Evolutionary conservation across 2,888 invertebrate genomes (phyloP).

Genomic region (Lucinisca nassula): DNA sequence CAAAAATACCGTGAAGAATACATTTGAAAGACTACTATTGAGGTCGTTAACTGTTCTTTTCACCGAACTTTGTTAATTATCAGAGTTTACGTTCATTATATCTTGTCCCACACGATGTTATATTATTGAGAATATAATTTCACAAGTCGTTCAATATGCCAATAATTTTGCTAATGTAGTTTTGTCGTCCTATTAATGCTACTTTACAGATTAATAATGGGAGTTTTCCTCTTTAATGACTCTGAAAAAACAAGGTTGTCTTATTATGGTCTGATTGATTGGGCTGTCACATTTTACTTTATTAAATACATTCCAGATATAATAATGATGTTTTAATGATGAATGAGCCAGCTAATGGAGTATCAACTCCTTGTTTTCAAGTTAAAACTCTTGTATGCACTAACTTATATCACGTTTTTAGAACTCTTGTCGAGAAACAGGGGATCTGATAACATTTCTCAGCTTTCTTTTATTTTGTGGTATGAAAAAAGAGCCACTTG

Average conservation of each 20-base stretch:
- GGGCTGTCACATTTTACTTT: not conserved
- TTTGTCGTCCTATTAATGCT: slow-evolving; percentile 3
- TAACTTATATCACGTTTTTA: too few species aligned
- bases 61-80: not conserved
- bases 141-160: slow-evolving; percentile 9
- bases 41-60: too few species aligned
- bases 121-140: too few species aligned
- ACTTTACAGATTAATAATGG: not conserved
- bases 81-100: too few species aligned
- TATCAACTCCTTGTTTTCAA: too few species aligned
- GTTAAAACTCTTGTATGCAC: too few species aligned
- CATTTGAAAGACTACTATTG: too few species aligned
- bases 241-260: slow-evolving; percentile 8
- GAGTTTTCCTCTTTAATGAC: slow-evolving; percentile 6
- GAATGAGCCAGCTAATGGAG: not conserved
- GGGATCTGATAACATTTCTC: too few species aligned
- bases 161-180: slow-evolving; percentile 2
- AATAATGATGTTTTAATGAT: slow-evolving; percentile 10
- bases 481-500: too few species aligned
- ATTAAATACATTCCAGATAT: not conserved
- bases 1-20: not conserved
- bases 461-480: too few species aligned
- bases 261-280: slow-evolving; percentile 5
- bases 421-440: too few species aligned
- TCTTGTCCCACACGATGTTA: too few species aligned